phyloP scores from a whole-genome alignment of 2,888 invertebrate species.

The Mantis religiosa region DNA sequence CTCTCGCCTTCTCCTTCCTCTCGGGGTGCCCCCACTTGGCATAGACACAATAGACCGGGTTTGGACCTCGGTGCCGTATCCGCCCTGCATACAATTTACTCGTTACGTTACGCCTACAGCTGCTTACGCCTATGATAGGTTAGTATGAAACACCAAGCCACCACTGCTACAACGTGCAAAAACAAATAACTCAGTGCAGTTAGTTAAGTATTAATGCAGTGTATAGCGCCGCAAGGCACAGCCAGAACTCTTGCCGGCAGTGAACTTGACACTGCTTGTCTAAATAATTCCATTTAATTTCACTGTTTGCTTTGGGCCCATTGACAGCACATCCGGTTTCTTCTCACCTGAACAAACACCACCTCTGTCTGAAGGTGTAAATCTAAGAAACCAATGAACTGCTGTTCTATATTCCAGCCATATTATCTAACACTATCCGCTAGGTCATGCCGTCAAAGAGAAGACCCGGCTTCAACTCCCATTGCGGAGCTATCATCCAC shows the following conservation, averaged over 20 bases:
- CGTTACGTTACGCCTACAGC: too few relatives aligned
- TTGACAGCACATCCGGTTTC: not conserved
- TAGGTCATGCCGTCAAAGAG: too few relatives aligned
- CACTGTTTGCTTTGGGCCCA: not conserved
- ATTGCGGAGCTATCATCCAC: too few relatives aligned
- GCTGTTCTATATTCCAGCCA: not conserved
- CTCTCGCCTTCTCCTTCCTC: too few relatives aligned
- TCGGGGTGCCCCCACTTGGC: too few relatives aligned
- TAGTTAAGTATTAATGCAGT: not conserved
- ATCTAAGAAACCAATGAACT: not conserved
- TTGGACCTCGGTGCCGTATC: too few relatives aligned
- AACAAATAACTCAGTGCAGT: not conserved
- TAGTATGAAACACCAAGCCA: not conserved
- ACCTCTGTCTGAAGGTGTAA: not conserved
- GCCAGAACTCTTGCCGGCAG: not conserved
- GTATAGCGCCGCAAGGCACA: not conserved
- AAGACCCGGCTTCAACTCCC: too few relatives aligned
- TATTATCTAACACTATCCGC: not conserved
- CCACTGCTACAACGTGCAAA: not conserved
- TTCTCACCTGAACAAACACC: not conserved
- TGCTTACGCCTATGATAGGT: too few relatives aligned
- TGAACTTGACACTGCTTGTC: not conserved
- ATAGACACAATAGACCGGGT: too few relatives aligned
- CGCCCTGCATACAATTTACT: too few relatives aligned
- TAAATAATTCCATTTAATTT: not conserved